Conservation (phyloP, 2,797 vertebrate species). For the Antennarius maculatus region DNA sequence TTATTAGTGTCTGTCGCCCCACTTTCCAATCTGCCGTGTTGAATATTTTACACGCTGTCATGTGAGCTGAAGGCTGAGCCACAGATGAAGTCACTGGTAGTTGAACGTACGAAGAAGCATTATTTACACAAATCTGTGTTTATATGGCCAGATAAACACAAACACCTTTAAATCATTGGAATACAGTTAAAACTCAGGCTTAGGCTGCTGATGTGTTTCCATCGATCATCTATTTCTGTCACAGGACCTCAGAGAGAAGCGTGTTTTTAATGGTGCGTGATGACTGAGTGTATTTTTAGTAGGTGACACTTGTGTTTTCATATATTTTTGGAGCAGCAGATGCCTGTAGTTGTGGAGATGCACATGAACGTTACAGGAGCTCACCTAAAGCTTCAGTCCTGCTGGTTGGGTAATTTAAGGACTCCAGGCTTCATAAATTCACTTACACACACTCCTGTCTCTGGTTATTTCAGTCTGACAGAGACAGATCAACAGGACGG, state of each 20-base stretch:
- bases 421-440: slow-evolving; percentile 7
- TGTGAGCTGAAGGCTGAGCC: slow-evolving; percentile 32
- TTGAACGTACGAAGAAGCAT: slow-evolving; percentile 10
- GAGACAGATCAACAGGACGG: slow-evolving; percentile 8
- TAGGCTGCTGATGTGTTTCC: slow-evolving; percentile 3
- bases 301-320: slow-evolving; percentile 4
- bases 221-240: slow-evolving; percentile 30
- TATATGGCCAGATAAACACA: not conserved
- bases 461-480: slow-evolving; percentile 1
- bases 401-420: slow-evolving; percentile 39
- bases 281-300: slow-evolving; percentile 72
- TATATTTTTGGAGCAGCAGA: slow-evolving; percentile 48
- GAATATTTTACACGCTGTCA: slow-evolving; percentile 72
- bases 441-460: slow-evolving; percentile 8
- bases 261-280: slow-evolving; percentile 43
- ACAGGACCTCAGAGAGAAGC: slow-evolving; percentile 29
- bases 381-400: slow-evolving; percentile 68
- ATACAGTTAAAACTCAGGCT: not conserved
- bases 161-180: not conserved
- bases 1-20: slow-evolving; percentile 66
- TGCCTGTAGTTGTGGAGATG: slow-evolving; percentile 53
- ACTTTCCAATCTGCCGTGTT: slow-evolving; percentile 78
- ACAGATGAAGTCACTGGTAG: slow-evolving; percentile 7
- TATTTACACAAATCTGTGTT: slow-evolving; percentile 11
- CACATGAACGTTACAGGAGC: slow-evolving; percentile 62